Evolutionary conservation across 1,140 invertebrate genomes (phyloP).

Genomic region (Drosophila repletoides): DNA sequence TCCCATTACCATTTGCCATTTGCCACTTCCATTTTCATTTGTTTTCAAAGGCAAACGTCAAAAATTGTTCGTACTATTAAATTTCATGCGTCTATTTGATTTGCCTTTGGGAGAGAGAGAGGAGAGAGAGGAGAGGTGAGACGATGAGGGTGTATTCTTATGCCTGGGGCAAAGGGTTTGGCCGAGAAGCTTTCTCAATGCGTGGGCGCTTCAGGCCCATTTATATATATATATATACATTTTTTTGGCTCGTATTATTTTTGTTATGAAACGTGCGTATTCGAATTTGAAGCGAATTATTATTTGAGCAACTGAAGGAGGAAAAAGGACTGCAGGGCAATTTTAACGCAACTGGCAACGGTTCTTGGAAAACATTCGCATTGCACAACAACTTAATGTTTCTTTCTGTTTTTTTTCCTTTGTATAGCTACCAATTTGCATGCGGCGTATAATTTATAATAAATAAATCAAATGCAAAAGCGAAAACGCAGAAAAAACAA

Average conservation of each 20-base stretch:
- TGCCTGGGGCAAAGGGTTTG: slow-evolving; percentile 45
- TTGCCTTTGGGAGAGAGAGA: slow-evolving; percentile 17
- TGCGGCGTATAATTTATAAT: slow-evolving; percentile 56
- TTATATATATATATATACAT: too few relatives aligned
- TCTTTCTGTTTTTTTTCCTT: slow-evolving; percentile 21
- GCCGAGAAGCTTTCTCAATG: slow-evolving; percentile 23
- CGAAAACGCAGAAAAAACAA: slow-evolving; percentile 60
- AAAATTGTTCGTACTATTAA: slow-evolving; percentile 61
- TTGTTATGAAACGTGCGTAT: slow-evolving; percentile 73
- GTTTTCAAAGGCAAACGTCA: slow-evolving; percentile 43
- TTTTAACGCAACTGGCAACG: slow-evolving; percentile 26
- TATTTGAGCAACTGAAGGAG: slow-evolving; percentile 41
- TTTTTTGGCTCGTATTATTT: slow-evolving; percentile 41
- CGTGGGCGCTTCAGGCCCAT: slow-evolving; percentile 40
- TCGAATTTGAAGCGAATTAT: slow-evolving; percentile 76
- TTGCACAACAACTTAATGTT: slow-evolving; percentile 64
- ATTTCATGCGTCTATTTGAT: slow-evolving; percentile 74
- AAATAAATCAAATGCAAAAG: slow-evolving; percentile 77
- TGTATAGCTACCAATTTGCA: slow-evolving; percentile 62
- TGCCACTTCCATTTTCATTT: slow-evolving; percentile 44
- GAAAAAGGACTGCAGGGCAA: slow-evolving; percentile 25
- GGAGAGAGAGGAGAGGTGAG: neutral
- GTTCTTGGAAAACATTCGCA: slow-evolving; percentile 48
- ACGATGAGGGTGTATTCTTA: slow-evolving; percentile 34
- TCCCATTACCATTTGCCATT: slow-evolving; percentile 12